phyloP scores from a whole-genome alignment of 2,888 invertebrate genomes.

The Ophion obscuratus region DNA sequence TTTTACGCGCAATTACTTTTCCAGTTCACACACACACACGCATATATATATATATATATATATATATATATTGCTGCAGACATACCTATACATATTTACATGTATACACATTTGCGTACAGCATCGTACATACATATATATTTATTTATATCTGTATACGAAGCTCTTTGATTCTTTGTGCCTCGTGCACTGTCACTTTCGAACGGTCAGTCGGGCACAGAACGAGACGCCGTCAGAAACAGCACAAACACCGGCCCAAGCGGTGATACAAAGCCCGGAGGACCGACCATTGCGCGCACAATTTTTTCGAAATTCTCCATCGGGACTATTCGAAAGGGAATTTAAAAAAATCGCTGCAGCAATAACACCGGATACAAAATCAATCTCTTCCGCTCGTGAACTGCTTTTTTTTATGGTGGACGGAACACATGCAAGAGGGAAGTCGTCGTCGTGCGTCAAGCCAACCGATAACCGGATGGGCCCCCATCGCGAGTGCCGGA shows the following conservation, averaged over 20 bases:
- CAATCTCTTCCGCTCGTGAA: not conserved
- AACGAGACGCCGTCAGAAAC: constrained; percentile 68
- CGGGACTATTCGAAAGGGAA: not conserved
- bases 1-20: constrained; percentile 71
- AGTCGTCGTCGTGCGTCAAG: not conserved
- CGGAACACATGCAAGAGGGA: not conserved
- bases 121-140: constrained; percentile 12
- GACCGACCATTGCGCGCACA: not conserved
- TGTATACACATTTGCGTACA: not conserved
- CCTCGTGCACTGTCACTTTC: constrained; percentile 82
- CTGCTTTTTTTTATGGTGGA: not conserved
- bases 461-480: constrained; percentile 24
- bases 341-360: not conserved
- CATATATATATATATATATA: not conserved
- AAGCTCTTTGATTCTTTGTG: constrained; percentile 53
- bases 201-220: constrained; percentile 79
- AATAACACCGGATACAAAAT: not conserved
- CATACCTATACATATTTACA: not conserved
- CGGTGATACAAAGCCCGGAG: constrained; percentile 23
- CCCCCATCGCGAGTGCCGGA: constrained; percentile 37
- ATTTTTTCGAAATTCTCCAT: not conserved
- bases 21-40: not conserved
- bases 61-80: not conserved
- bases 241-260: constrained; percentile 38
- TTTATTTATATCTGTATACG: constrained; percentile 14